Percentiles rank a stretch among this genome's conserved stretches.
phyloP scores from a whole-genome alignment of 1,140 invertebrate species.

The Latrodectus geometricus region DNA sequence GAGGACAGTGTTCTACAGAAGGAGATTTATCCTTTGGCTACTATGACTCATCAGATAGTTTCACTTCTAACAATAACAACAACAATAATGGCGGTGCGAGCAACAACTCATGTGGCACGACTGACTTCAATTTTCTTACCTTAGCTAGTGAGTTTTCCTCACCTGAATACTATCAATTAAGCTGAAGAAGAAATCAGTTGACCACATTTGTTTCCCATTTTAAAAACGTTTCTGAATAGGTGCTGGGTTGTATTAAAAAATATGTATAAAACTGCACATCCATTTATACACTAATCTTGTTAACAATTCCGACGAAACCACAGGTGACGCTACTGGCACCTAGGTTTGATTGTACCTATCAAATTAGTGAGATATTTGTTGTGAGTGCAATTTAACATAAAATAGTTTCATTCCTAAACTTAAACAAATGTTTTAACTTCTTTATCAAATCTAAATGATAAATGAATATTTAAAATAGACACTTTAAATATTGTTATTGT shows the following conservation, averaged over 20 bases:
- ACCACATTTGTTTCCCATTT: background rate
- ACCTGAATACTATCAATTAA: slow-evolving; percentile 62
- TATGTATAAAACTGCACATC: background rate
- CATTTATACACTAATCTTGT: background rate
- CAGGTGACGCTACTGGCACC: background rate
- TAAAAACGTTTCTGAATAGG: background rate
- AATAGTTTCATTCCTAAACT: background rate
- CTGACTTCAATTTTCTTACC: slow-evolving; percentile 62
- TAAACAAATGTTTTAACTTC: background rate
- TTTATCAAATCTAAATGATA: no score
- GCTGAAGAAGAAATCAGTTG: slow-evolving; percentile 25
- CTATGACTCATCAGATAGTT: slow-evolving; percentile 59
- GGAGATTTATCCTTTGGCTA: slow-evolving; percentile 58
- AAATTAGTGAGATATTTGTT: background rate
- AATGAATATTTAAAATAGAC: background rate
- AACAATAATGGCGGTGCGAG: slow-evolving; percentile 43
- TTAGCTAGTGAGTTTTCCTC: slow-evolving; percentile 60
- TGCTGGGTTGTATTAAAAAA: background rate
- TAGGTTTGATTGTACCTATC: background rate
- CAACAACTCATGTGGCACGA: slow-evolving; percentile 59
- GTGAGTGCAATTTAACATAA: background rate
- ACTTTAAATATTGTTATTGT: background rate
- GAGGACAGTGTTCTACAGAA: slow-evolving; percentile 51
- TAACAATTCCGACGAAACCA: background rate
- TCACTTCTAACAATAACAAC: slow-evolving; percentile 55